Conservation (phyloP, 2,797 vertebrate genomes). For the Pogonophryne albipinna region DNA sequence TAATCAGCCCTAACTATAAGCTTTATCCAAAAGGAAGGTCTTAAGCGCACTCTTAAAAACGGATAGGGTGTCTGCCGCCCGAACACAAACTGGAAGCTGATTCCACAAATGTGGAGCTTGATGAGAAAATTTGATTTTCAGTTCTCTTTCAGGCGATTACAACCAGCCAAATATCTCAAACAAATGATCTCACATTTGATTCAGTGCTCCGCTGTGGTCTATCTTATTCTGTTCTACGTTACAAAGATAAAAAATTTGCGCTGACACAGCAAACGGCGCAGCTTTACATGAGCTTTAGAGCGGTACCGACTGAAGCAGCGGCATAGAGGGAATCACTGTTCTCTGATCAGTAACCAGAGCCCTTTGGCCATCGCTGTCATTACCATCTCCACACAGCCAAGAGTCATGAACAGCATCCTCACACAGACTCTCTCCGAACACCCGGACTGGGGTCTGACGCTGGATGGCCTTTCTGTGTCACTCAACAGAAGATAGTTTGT, state of each 20-base stretch:
- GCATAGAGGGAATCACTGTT: constrained; percentile 56
- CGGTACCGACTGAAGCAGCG: constrained; percentile 36
- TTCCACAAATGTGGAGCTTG: too few species aligned
- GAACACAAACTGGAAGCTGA: too few species aligned
- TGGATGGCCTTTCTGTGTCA: constrained; percentile 39
- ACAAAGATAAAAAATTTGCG: constrained; percentile 43
- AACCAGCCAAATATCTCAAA: constrained; percentile 17
- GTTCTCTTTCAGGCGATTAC: neutral
- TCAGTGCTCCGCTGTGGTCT: constrained; percentile 13
- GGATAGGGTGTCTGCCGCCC: too few species aligned
- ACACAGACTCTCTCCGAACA: constrained; percentile 35
- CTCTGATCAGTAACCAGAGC: constrained; percentile 59
- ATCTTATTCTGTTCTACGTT: constrained; percentile 22
- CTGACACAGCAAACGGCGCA: constrained; percentile 43
- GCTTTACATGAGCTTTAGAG: constrained; percentile 23
- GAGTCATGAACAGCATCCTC: constrained; percentile 37
- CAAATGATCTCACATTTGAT: constrained; percentile 1
- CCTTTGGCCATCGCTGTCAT: constrained; percentile 54
- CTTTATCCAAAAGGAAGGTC: too few species aligned
- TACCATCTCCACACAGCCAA: constrained; percentile 46
- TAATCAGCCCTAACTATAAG: too few species aligned
- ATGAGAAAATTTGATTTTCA: too few species aligned
- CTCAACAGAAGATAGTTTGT: constrained; percentile 59
- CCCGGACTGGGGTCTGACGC: constrained; percentile 30
- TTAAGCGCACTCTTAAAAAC: too few species aligned